Evolutionary conservation across 1,140 invertebrate genomes (phyloP).

Genomic region (Nymphalis io): DNA sequence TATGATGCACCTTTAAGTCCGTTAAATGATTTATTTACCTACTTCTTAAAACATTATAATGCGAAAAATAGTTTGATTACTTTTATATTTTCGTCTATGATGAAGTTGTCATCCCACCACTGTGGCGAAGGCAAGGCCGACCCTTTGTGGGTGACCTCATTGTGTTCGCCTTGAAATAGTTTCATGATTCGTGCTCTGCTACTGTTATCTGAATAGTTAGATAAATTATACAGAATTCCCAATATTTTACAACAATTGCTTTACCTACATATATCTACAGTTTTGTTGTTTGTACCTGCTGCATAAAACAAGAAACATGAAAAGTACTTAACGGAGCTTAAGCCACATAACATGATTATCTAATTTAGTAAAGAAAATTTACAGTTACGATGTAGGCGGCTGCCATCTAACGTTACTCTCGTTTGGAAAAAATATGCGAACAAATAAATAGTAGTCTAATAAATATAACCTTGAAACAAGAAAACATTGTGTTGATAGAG

Average conservation of each 20-base stretch:
- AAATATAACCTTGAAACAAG: constrained; percentile 19
- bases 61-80: neutral
- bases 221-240: constrained; percentile 40
- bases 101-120: constrained; percentile 58
- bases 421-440: neutral
- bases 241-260: neutral
- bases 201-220: constrained; percentile 65
- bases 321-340: no score
- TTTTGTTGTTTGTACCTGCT: no score
- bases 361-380: neutral
- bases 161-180: constrained; percentile 76
- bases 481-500: constrained; percentile 29
- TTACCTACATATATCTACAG: no score
- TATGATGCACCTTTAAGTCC: neutral
- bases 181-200: constrained; percentile 69
- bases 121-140: constrained; percentile 69
- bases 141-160: constrained; percentile 76
- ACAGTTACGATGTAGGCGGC: constrained; percentile 1
- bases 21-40: no score
- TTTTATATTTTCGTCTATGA: constrained; percentile 41
- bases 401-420: neutral
- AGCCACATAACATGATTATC: neutral
- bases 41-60: neutral
- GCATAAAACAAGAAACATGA: no score
- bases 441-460: neutral